Evolutionary conservation across 2,797 vertebrate genomes (phyloP).

Genomic region (Poeciliopsis gracilis): DNA sequence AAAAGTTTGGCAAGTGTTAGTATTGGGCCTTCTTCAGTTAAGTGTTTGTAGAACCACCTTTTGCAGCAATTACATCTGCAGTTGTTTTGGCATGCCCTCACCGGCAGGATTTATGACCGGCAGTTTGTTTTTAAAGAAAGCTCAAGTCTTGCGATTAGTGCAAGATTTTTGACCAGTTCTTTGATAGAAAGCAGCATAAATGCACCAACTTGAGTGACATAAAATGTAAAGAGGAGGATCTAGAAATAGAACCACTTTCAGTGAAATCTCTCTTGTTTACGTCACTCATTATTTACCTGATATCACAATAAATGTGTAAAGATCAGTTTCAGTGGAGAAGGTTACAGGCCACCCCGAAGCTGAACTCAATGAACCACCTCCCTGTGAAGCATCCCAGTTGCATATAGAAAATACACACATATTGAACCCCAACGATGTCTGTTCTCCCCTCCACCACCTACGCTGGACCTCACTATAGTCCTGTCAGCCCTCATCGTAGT

Average conservation of each 20-base stretch:
- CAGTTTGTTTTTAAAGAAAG: neutral
- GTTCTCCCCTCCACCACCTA: slow-evolving; percentile 26
- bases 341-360: slow-evolving; percentile 33
- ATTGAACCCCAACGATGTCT: slow-evolving; percentile 8
- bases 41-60: neutral
- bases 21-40: neutral
- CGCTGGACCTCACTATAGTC: slow-evolving; percentile 40
- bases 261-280: neutral
- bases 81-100: neutral
- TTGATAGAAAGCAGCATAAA: neutral
- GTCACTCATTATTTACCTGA: neutral
- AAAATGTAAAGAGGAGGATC: neutral
- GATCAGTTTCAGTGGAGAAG: slow-evolving; percentile 13
- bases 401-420: slow-evolving; percentile 11
- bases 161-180: neutral
- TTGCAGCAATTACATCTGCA: neutral
- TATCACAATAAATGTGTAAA: slow-evolving; percentile 1
- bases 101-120: neutral
- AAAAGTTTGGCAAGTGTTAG: neutral
- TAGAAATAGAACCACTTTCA: neutral
- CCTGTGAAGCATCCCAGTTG: slow-evolving; percentile 13
- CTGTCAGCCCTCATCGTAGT: slow-evolving; percentile 27
- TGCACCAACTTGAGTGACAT: neutral
- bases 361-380: slow-evolving; percentile 49
- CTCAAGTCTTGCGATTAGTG: neutral